Evolutionary conservation across 2,888 invertebrate species (phyloP), one percentile per base, ranked within the genome.

Genomic region (Apamea monoglypha): DNA sequence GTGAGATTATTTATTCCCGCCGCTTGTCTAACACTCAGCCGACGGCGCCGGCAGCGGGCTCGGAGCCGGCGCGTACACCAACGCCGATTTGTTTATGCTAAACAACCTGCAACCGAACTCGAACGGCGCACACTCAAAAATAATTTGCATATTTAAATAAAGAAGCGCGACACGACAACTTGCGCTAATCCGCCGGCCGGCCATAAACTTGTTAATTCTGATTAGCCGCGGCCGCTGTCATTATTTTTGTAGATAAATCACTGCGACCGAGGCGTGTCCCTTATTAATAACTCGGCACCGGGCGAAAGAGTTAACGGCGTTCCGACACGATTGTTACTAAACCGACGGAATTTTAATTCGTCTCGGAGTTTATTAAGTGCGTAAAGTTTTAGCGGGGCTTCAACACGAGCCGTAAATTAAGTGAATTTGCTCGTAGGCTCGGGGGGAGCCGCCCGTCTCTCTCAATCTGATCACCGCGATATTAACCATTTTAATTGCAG

Each of bases 301-400:
- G 90, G 87, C 91, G 92, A 94, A 95, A 94, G 95, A 95, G 95
- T 94, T 95, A 94, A 94, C 94, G 92, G 94, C 94, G 94, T 94
- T 95, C 95, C 94, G 87, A 95, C 96, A 95, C 93, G 95, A 95
- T 95, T 95, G 95, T 95, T 95, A 93, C 95, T 94, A 95, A 96
- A 94, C 96, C 95, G 93, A 93, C 93, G 95, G 96, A 96, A 96
- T 96, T 96, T 96, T 96, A 96, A 96, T 96, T 96, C 95, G 94
- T 92, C 94, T 92, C 92, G 88, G 94, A 95, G 95, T 96, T 96
- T 95, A 96, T 96, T 96, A 96, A 96, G 96, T 96, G 96, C 95
- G 96, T 96, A 96, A 96, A 96, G 95, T 96, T 96, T 96, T 92
- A 94, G 94, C 93, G 92, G 92, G 91, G 93, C 91, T 91, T 91